phyloP scores from a whole-genome alignment of 2,888 invertebrate genomes.

The Cheilosia vulpina region DNA sequence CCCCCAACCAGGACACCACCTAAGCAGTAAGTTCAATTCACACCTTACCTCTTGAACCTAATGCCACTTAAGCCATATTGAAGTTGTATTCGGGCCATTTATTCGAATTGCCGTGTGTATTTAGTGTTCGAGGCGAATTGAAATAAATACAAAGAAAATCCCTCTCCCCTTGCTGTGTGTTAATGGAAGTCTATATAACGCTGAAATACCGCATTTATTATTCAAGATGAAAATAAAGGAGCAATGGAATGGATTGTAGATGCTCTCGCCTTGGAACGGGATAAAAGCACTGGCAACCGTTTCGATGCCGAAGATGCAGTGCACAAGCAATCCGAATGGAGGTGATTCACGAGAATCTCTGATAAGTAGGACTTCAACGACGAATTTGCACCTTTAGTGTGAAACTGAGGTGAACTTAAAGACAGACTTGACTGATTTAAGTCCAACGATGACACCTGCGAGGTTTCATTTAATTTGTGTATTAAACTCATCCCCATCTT shows the following conservation, averaged over 20 bases:
- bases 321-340: conserved; percentile 4
- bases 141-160: conserved; percentile 52
- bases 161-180: conserved; percentile 1
- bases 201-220: conserved; percentile 62
- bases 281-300: conserved; percentile 3
- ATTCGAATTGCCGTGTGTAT: conserved; percentile 66
- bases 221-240: conserved; percentile 60
- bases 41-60: conserved; percentile 62
- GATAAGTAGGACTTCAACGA: conserved; percentile 1
- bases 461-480: too few species aligned
- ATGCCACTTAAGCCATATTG: conserved; percentile 67
- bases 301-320: conserved; percentile 12
- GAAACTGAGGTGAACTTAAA: conserved; percentile 13
- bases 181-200: conserved; percentile 57
- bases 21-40: conserved; percentile 26
- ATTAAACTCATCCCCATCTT: too few species aligned
- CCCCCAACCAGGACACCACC: neutral
- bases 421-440: neutral
- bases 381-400: conserved; percentile 2
- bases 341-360: neutral
- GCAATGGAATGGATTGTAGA: conserved; percentile 7
- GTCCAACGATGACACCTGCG: neutral
- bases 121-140: conserved; percentile 65
- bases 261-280: conserved; percentile 5
- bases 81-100: conserved; percentile 58